Evolutionary conservation across 2,888 invertebrate genomes (phyloP), one percentile per base, ranked within the genome.

Genomic region (Rotaria socialis): DNA sequence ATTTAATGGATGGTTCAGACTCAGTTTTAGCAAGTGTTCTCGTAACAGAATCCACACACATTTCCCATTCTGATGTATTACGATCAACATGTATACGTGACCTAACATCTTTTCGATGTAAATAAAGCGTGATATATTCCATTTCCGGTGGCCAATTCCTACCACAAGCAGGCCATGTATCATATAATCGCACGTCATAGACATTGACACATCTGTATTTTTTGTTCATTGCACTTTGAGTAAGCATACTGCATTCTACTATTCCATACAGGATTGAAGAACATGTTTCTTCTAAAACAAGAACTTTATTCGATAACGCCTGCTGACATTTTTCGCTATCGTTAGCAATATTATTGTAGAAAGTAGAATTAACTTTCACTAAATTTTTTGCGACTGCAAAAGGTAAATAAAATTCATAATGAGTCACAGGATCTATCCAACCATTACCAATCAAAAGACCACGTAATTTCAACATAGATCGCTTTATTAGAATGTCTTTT

Each of bases 361-460:
- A n/a, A 8, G 3, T 7, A 60, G 58, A 60, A 22, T 60, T n/a
- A 24, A 0, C 8, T 11, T n/a, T 27, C 11, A n/a, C 58, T 60
- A 60, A n/a, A 60, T 60, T 60, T 8, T 60, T 60, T n/a, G 58
- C 58, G 10, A n/a, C n/a, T 60, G 58, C 8, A 60, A 60, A 60
- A 24, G 58, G n/a, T n/a, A 60, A 60, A 60, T 60, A 60, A 5
- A n/a, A 60, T 60, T 27, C 6, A 60, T 60, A 60, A 5, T 3
- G 7, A 6, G 58, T n/a, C 5, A 60, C 58, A n/a, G 58, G 58
- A 60, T 60, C 58, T 5, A 60, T 60, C 58, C n/a, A 60, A 60
- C 58, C 58, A 60, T 60, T 60, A n/a, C n/a, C 58, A 60, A 60
- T 60, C 10, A 60, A 22, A 60, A 60, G 58, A 60, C n/a, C 58